These are phyloP conservation scores for Aleiodes sp. DNA, from an alignment of 1,140 invertebrate species.

Conservation along the genomic window DNA sequence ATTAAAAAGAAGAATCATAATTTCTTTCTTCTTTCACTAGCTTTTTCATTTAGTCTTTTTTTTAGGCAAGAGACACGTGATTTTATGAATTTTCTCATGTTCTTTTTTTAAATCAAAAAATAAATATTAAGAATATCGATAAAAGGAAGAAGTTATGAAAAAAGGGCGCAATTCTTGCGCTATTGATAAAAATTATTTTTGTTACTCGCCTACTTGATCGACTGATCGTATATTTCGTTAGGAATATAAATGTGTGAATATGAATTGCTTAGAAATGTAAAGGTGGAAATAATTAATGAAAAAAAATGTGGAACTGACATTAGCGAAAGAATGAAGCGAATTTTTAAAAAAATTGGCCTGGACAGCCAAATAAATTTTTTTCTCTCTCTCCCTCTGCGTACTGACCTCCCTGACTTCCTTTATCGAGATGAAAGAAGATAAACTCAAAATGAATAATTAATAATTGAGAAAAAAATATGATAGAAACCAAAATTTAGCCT, in stretches of 20 bases:
- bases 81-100: constrained; percentile 9
- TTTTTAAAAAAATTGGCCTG: background rate
- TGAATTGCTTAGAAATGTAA: constrained; percentile 5
- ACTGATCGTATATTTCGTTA: constrained; percentile 32
- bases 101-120: background rate
- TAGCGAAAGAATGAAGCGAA: background rate
- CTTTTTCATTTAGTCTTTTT: background rate
- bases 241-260: constrained; percentile 17
- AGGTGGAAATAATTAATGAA: constrained; percentile 6
- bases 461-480: constrained; percentile 33
- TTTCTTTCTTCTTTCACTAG: background rate
- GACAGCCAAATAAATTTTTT: too few relatives aligned
- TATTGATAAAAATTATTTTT: constrained; percentile 32
- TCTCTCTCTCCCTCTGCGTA: too few relatives aligned
- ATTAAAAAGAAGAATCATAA: background rate
- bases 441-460: constrained; percentile 13
- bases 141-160: too few relatives aligned
- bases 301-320: background rate
- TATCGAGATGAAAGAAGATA: background rate
- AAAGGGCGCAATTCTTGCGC: background rate
- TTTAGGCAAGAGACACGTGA: constrained; percentile 15
- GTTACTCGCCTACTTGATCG: constrained; percentile 33
- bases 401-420: background rate
- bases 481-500: constrained; percentile 58
- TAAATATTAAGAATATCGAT: background rate